Percentiles rank a stretch among this genome's conserved stretches.
These are phyloP conservation scores for Tillus elongatus DNA, from an alignment of 2,888 invertebrate species.

Conservation along the genomic window DNA sequence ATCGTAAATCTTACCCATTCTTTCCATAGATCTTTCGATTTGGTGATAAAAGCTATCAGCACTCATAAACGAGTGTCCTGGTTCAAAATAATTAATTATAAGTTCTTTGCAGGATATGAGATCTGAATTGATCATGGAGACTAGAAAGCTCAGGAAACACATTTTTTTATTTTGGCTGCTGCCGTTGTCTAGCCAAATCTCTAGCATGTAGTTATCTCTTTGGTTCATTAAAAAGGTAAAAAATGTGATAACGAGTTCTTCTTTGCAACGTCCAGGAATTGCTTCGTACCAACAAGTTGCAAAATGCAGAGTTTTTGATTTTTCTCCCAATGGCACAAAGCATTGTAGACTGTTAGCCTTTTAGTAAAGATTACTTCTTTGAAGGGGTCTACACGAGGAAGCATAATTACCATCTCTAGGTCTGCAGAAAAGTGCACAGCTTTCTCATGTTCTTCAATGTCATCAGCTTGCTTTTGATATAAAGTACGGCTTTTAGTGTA, in stretches of 20 bases:
- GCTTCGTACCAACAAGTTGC: conserved; percentile 8
- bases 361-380: conserved; percentile 11
- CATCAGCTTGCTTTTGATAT: conserved; percentile 10
- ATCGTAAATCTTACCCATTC: not conserved
- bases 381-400: conserved; percentile 9
- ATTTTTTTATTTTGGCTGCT: conserved; percentile 20
- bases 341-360: conserved; percentile 9
- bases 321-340: conserved; percentile 8
- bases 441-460: conserved; percentile 7
- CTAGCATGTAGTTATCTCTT: conserved; percentile 14
- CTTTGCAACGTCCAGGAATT: conserved; percentile 2
- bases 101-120: conserved; percentile 10
- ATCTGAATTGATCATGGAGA: conserved; percentile 17
- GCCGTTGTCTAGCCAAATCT: conserved; percentile 20
- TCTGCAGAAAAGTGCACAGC: conserved; percentile 12
- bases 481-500: conserved; percentile 7
- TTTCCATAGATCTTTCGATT: too few relatives aligned
- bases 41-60: too few relatives aligned
- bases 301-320: not conserved
- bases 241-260: conserved; percentile 6
- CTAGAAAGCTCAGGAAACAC: conserved; percentile 17
- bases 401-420: conserved; percentile 12
- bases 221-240: not conserved
- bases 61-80: too few relatives aligned
- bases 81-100: too few relatives aligned